A percentile compares a stretch with the other conserved stretches of the same genome.
Evolutionary conservation across 2,888 invertebrate genomes (phyloP).

Genomic region (Epistrophe grossulariae): DNA sequence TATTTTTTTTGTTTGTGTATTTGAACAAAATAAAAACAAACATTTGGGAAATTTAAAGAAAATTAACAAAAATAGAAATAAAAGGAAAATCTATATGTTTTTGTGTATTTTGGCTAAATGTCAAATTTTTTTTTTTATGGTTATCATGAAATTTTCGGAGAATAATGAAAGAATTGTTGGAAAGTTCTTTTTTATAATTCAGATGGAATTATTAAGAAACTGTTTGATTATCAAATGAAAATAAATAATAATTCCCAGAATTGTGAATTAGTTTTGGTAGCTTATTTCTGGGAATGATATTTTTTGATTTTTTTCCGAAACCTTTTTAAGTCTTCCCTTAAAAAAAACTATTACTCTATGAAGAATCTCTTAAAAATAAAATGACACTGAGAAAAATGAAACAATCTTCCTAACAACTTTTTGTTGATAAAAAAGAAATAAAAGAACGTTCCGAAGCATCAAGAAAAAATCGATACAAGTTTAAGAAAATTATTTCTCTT

Average conservation of each 20-base stretch:
- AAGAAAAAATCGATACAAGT: too few species aligned
- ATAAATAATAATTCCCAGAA: neutral
- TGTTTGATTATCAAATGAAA: neutral
- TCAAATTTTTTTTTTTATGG: constrained; percentile 58
- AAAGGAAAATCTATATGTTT: neutral
- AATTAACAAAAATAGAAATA: constrained; percentile 6
- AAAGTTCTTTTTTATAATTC: neutral
- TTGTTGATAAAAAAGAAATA: too few species aligned
- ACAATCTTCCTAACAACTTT: too few species aligned
- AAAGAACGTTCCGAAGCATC: too few species aligned
- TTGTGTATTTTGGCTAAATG: constrained; percentile 63
- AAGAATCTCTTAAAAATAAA: too few species aligned
- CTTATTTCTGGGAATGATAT: too few species aligned
- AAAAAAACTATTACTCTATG: too few species aligned
- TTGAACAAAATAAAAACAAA: constrained; percentile 50
- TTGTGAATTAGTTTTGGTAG: too few species aligned
- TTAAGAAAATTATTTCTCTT: too few species aligned
- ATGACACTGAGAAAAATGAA: too few species aligned
- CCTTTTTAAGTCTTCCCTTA: too few species aligned
- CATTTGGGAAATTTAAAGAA: constrained; percentile 36
- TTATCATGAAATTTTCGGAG: neutral
- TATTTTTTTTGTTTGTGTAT: constrained; percentile 6
- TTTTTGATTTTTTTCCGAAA: too few species aligned
- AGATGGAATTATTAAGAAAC: neutral
- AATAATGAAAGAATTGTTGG: neutral